Evolutionary conservation across 2,797 vertebrate genomes (phyloP).

Genomic region (Sus cebifrons): DNA sequence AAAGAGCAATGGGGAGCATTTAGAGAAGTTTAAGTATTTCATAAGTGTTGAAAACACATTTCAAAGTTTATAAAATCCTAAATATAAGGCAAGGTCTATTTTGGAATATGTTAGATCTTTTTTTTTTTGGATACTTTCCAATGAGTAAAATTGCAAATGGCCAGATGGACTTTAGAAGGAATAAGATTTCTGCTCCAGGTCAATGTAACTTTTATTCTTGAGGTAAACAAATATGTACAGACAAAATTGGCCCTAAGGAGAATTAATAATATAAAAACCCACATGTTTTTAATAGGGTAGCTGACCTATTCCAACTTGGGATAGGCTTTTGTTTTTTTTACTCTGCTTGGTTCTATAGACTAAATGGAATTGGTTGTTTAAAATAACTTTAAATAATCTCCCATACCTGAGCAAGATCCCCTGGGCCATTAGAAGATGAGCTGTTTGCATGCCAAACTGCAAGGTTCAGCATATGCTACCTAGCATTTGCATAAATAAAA

Average conservation of each 20-base stretch:
- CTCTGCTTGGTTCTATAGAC: background rate
- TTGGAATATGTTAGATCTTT: background rate
- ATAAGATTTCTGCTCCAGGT: constrained; percentile 43
- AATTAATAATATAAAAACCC: constrained; percentile 41
- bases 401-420: background rate
- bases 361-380: constrained; percentile 11
- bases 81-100: background rate
- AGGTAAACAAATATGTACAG: background rate
- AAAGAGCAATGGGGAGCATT: background rate
- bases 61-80: constrained; percentile 25
- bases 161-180: constrained; percentile 47
- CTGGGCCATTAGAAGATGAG: constrained; percentile 25
- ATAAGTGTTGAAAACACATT: background rate
- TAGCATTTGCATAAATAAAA: constrained; percentile 72
- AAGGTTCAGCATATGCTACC: constrained; percentile 58
- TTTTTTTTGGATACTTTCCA: background rate
- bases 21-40: background rate
- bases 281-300: background rate
- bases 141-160: background rate
- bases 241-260: background rate
- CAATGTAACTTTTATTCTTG: background rate
- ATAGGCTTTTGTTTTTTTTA: background rate
- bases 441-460: constrained; percentile 19
- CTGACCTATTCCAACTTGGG: background rate
- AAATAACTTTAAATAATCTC: constrained; percentile 61